Conservation (phyloP, 2,888 invertebrate species). For the Camponotus fellah region DNA sequence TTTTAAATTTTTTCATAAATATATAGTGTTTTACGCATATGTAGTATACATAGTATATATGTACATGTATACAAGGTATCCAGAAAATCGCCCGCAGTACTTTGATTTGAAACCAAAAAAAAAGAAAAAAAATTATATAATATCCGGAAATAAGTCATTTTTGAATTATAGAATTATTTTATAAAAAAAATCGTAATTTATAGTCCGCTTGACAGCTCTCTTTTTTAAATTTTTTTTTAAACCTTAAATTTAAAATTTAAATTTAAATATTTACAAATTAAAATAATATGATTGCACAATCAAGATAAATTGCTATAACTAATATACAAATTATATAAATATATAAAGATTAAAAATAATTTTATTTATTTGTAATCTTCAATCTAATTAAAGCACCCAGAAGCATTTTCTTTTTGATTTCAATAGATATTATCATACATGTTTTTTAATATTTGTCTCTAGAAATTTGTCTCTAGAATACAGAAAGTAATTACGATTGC, state of each 20-base stretch:
- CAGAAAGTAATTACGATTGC: not conserved
- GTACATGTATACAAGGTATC: not conserved
- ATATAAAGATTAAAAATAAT: not conserved
- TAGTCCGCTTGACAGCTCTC: too few relatives aligned
- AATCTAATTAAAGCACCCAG: not conserved
- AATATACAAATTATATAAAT: not conserved
- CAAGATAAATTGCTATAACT: constrained; percentile 1
- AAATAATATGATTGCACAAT: not conserved
- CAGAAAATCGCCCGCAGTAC: too few relatives aligned
- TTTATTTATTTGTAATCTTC: not conserved
- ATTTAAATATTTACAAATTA: not conserved
- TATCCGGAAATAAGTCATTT: too few relatives aligned
- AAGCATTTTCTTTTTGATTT: not conserved
- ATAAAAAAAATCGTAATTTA: too few relatives aligned
- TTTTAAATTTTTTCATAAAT: not conserved
- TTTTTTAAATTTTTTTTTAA: too few relatives aligned
- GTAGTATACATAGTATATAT: not conserved
- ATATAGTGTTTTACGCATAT: not conserved
- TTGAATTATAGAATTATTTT: too few relatives aligned
- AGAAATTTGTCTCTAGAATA: not conserved
- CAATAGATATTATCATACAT: not conserved
- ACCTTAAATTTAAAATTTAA: too few relatives aligned
- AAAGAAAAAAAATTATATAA: too few relatives aligned
- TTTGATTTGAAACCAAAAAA: too few relatives aligned
- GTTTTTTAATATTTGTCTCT: not conserved